Evolutionary conservation across 2,113 vertebrate genomes (phyloP), one percentile per base, ranked within the genome.

Genomic region (Addax nasomaculatus): DNA sequence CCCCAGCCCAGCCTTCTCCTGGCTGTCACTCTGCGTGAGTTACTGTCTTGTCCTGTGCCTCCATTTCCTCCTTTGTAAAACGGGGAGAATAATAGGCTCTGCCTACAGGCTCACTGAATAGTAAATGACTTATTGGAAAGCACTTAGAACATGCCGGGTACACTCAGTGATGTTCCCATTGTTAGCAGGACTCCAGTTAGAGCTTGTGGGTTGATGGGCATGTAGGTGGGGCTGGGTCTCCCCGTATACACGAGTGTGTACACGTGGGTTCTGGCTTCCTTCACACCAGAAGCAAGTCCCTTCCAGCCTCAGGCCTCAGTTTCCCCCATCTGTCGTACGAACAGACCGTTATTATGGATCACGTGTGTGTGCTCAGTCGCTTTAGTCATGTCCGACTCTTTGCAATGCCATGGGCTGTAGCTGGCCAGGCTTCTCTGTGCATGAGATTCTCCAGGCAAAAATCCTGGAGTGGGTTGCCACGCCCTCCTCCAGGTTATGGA

Each of bases 231-330:
- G n/a, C 64, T 39, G 1, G 30, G 78, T 36, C 45, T 89, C 45
- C 25, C 60, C 2, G 0, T 0, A 43, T 14, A 7, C 51, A 30
- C 6, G n/a, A 93, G 27, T 17, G 27, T 23, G 13, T 12, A 23
- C 0, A 5, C 6, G 25, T 29, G 29, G 47, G 30, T 19, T 39
- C 58, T 85, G 39, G 47, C 70, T 86, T 93, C n/a, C 3, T 17
- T 62, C 27, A 64, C n/a, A 43, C 1, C 2, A 23, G 15, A 39
- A 62, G 43, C 49, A 57, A 53, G 70, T 14, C 16, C n/a, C 49
- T 60, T 36, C 47, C 33, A 51, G 16, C 25, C 13, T 43, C 1
- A 25, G 25, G 87, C 19, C 89, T 95, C 51, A 7, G 88, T 90
- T 94, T 73, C 76, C 36, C 47, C 36, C 49, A 27, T 23, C 33